Evolutionary conservation across 1,140 invertebrate species (phyloP), one percentile per base, ranked within the genome.

Genomic region (Pogonus chalceus): DNA sequence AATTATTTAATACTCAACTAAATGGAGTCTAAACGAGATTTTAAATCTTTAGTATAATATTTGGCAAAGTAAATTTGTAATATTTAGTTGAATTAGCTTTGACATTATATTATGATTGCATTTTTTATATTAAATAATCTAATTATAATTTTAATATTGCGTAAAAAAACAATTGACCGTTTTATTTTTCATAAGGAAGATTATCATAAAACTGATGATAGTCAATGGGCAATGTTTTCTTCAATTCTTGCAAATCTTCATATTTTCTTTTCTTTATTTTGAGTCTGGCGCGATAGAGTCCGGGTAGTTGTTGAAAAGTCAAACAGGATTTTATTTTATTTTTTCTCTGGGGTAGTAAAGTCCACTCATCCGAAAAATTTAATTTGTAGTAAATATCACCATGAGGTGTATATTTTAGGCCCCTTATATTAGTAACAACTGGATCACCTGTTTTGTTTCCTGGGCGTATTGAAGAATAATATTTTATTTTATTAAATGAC

Each of bases 321-420:
- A 22, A 7, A 22, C 20, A 10, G 10, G 7, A 10, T 49, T 20
- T 2, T 14, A 49, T 49, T 22, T 12, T 4, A 7, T 23, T 7
- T 10, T 2, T 3, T 20, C 57, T 43, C 24, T 51, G 47, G 37
- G 53, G 53, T 35, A 58, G 57, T 18, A 50, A 21, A 2, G 56
- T 18, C 26, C 55, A 58, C 31, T 60, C 57, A 23, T 59, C 49
- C 50, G 56, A 47, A 55, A 62, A 60, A 55, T 52, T 35, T 39
- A 62, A 10, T 58, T 67, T 64, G 35, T 60, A 62, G 46, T 58
- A 55, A 53, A 66, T 64, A 52, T 53, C 58, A 31, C 60, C 65
- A 58, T 62, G 46, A 47, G 62, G 58, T 46, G 22, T 62, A 57
- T 68, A 66, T 51, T 60, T 57, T 49, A 66, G 35, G 23, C 56